Percentiles rank a stretch among this genome's conserved stretches.
Evolutionary conservation across 2,888 invertebrate species (phyloP).

Genomic region (Drosophila melanosoma): DNA sequence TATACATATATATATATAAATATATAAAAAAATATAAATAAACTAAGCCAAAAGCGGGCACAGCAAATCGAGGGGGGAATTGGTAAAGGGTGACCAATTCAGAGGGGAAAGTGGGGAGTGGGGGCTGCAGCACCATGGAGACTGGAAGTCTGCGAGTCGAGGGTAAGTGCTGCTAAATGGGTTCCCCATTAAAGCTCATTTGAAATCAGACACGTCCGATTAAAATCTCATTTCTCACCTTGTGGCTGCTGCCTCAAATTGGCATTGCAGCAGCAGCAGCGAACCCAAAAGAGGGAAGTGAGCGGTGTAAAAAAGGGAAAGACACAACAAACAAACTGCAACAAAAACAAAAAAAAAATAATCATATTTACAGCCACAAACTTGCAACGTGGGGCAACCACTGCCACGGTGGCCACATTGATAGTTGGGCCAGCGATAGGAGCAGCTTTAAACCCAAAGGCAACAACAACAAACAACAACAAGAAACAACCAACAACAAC

Average conservation of each 20-base stretch:
- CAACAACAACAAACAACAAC: constrained; percentile 9
- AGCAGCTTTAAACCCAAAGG: constrained; percentile 28
- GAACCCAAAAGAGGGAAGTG: no score
- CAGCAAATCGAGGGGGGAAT: background rate
- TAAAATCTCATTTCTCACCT: constrained; percentile 86
- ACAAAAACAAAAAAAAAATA: constrained; percentile 20
- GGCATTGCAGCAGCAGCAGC: constrained; percentile 23
- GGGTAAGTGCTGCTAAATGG: constrained; percentile 82
- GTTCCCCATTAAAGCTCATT: constrained; percentile 85
- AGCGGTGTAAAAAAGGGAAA: constrained; percentile 24
- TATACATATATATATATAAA: constrained; percentile 10
- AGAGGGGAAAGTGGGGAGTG: background rate
- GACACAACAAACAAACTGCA: constrained; percentile 64
- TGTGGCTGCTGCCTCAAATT: constrained; percentile 77
- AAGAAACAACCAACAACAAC: constrained; percentile 1
- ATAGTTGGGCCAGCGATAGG: constrained; percentile 65
- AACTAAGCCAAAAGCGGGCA: constrained; percentile 49
- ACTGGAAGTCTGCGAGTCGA: constrained; percentile 45
- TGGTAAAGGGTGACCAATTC: background rate
- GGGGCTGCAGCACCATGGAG: constrained; percentile 11
- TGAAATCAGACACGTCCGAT: constrained; percentile 85
- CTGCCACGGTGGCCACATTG: constrained; percentile 57
- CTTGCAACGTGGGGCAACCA: constrained; percentile 34
- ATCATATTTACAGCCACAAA: constrained; percentile 67
- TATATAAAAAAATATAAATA: constrained; percentile 58